Evolutionary conservation across 1,140 invertebrate species (phyloP), one percentile per base, ranked within the genome.

Genomic region (Thaumatotibia leucotreta): DNA sequence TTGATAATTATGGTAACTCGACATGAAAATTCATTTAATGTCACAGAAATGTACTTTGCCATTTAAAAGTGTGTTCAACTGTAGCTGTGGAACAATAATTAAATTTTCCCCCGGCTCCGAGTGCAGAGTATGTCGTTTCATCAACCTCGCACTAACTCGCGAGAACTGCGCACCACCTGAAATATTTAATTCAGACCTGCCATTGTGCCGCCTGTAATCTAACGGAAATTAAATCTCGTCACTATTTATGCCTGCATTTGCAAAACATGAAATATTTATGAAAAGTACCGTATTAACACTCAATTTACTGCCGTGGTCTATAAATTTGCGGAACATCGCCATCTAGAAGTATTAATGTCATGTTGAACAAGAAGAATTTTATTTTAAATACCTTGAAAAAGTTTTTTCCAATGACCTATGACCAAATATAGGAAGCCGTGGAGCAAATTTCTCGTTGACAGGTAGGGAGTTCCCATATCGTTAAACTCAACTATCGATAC

Each of bases 121-220:
- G 76, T 75, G 74, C 77, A 71, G 78, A 82, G 78, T 81, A 79
- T 79, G 81, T 77, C 82, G 79, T 85, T 85, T 82, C 82, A 87
- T 86, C 83, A 83, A 83, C 78, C 80, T 80, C 67, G 75, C 78
- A 75, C 81, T 84, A 80, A 82, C 83, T 81, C 83, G 79, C 72
- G 75, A 74, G 61, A 74, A 73, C 75, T 73, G 74, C 77, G 74
- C 76, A 65, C 73, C 75, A 86, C 82, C 87, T 84, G 75, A 86
- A 88, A 88, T 88, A 88, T 89, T 89, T 88, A 86, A 86, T 89
- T 85, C 82, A 80, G 67, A 80, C 83, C 75, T 81, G 74, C 78
- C 77, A 84, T 87, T 86, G 82, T 85, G 74, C 77, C 39, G 39
- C 17, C 39, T 73, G 72, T 81, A 86, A 86, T 89, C 79, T 82